Base-by-base conservation (phyloP, 2,888 invertebrate species). In the Standfussiana lucernea region DNA sequence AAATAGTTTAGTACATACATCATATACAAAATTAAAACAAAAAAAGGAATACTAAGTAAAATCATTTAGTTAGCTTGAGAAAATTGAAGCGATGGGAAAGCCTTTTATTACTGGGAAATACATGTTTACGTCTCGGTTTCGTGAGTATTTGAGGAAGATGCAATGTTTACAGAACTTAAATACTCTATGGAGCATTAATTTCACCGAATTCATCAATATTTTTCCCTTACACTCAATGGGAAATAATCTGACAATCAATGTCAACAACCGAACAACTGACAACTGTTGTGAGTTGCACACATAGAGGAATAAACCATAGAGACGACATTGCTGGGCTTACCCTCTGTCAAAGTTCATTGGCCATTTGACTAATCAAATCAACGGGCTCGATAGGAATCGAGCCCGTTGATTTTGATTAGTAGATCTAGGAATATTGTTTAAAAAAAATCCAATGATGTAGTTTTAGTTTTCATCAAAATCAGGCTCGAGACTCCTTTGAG, bases 1-100 rank as follows among this genome's bases (percentile, higher is more conserved):
- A 79, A 15, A 56, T 56, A 79, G 15, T 69, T 79, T n/a, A 70
- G 53, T n/a, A 76, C 72, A 18, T 71, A 77, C n/a, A 21, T 80
- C 32, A 70, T 79, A 32, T 56, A 79, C 45, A 79, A 40, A 59
- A 70, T 76, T 40, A 47, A 69, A 59, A 80, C n/a, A 47, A 47
- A 80, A 70, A 79, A 80, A 35, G 80, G 80, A 5, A 79, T 79
- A 45, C 53, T 61, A 10, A 56, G 42, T 28, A 75, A 21, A 47
- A 80, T 40, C 70, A 61, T 61, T 11, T 61, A 59, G 4, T 32
- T 32, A 42, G 3, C 11, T n/a, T 8, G 18, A 37, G 37, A 64
- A 64, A 64, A 15, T 8, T 21, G 35, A 61, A 61, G 32, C 4
- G 21, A 35, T 21, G 10, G 5, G 61, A 21, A 21, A 61, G 21